Evolutionary conservation across 2,113 vertebrate genomes (phyloP).

Genomic region (Crotophaga sulcirostris): DNA sequence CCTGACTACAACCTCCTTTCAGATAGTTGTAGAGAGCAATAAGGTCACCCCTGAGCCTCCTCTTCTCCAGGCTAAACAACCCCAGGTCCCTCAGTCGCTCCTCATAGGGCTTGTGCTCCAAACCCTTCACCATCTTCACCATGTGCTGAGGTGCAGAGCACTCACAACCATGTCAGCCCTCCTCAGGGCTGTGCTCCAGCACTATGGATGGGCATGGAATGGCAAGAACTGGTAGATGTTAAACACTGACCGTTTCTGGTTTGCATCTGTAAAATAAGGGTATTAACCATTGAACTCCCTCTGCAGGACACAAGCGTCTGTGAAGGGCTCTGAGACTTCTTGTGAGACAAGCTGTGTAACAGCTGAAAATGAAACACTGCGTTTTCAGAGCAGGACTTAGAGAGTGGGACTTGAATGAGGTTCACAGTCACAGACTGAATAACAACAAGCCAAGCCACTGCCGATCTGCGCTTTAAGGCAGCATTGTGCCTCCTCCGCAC

Average conservation of each 20-base stretch:
- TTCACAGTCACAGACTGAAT: background rate
- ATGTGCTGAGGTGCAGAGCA: background rate
- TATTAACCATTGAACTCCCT: background rate
- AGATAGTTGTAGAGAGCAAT: no score
- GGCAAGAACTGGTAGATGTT: background rate
- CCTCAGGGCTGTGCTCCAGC: background rate
- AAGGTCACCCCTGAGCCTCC: no score
- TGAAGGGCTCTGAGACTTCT: background rate
- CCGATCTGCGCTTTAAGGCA: background rate
- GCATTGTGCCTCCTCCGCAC: background rate
- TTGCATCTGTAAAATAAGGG: background rate
- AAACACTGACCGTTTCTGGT: rapidly evolving
- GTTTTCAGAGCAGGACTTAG: background rate
- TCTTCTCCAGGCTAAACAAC: no score
- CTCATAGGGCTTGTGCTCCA: no score
- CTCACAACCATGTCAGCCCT: background rate
- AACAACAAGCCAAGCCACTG: background rate
- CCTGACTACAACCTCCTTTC: no score
- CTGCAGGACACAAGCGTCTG: background rate
- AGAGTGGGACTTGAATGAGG: background rate
- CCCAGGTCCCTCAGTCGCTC: no score
- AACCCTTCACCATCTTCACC: no score
- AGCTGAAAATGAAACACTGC: background rate
- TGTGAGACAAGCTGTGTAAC: background rate
- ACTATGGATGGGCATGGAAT: rapidly evolving